These are phyloP conservation scores for Mnemiopsis leidyi DNA, from an alignment of 37 sponge, comb jelly and placozoan genomes.

Conservation along the genomic window DNA sequence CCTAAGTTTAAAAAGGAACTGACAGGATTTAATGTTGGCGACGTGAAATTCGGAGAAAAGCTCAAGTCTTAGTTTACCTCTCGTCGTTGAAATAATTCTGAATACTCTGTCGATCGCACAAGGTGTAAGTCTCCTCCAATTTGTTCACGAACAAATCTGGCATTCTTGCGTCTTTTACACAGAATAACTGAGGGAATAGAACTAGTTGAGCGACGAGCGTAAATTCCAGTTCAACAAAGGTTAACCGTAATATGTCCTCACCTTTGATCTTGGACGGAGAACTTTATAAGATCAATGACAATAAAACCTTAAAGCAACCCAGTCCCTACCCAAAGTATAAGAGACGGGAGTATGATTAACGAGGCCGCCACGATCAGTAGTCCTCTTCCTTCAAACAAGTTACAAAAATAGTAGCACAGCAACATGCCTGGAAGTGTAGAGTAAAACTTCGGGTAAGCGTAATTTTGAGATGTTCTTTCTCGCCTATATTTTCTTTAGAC, in stretches of 20 bases:
- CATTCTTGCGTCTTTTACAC: background rate
- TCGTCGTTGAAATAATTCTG: slow-evolving; percentile 6
- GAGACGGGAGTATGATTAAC: background rate
- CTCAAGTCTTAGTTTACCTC: background rate
- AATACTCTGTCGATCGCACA: background rate
- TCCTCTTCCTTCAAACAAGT: background rate
- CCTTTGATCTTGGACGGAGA: too few relatives aligned
- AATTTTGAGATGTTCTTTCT: too few relatives aligned
- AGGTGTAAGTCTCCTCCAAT: background rate
- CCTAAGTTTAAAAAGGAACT: too few relatives aligned
- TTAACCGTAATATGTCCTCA: too few relatives aligned
- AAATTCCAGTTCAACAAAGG: too few relatives aligned
- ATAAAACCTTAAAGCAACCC: too few relatives aligned
- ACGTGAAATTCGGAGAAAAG: background rate
- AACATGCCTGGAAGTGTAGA: background rate
- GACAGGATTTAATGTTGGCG: too few relatives aligned
- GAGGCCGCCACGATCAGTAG: background rate
- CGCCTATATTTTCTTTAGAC: too few relatives aligned
- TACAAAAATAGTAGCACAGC: background rate
- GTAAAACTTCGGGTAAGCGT: background rate
- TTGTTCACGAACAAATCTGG: background rate
- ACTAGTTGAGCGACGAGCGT: background rate
- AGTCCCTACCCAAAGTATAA: background rate
- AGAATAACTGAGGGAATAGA: background rate
- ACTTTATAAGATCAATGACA: too few relatives aligned